Evolutionary conservation across 2,113 vertebrate genomes (phyloP).

Genomic region (Scortum barcoo): DNA sequence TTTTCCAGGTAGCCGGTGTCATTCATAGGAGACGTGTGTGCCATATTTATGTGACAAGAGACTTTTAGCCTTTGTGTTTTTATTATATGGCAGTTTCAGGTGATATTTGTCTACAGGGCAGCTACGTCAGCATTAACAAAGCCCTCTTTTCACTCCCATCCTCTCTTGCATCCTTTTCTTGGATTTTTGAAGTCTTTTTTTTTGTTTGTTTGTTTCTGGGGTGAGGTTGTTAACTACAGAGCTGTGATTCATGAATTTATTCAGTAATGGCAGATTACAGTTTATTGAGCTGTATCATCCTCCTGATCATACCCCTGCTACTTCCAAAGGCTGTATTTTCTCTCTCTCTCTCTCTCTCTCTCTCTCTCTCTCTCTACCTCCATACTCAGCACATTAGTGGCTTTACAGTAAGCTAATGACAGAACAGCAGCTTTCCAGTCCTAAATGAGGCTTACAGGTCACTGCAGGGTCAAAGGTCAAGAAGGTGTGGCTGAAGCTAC

Average conservation of each 20-base stretch:
- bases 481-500: slow-evolving; percentile 29
- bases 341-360: slow-evolving; percentile 25
- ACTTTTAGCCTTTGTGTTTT: not conserved
- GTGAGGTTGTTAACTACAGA: not conserved
- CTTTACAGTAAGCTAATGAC: slow-evolving; percentile 76
- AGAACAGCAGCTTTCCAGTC: slow-evolving; percentile 51
- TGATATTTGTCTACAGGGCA: not conserved
- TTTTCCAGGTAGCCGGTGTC: slow-evolving; percentile 50
- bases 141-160: slow-evolving; percentile 2
- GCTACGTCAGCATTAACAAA: not conserved
- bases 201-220: slow-evolving; percentile 21
- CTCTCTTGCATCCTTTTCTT: slow-evolving; percentile 6
- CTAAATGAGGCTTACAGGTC: slow-evolving; percentile 58
- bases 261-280: slow-evolving; percentile 34
- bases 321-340: slow-evolving; percentile 31
- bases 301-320: slow-evolving; percentile 27
- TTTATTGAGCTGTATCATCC: slow-evolving; percentile 44
- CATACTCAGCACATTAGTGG: slow-evolving; percentile 67
- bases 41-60: slow-evolving; percentile 2
- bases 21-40: slow-evolving; percentile 16
- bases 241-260: slow-evolving; percentile 26
- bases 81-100: not conserved
- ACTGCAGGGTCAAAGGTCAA: slow-evolving; percentile 27
- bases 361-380: slow-evolving; percentile 14
- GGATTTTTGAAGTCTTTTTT: not conserved